These are phyloP conservation scores for Parazoanthus atlanticus DNA, from an alignment of 92 coral and sea anemone species.

Conservation along the genomic window DNA sequence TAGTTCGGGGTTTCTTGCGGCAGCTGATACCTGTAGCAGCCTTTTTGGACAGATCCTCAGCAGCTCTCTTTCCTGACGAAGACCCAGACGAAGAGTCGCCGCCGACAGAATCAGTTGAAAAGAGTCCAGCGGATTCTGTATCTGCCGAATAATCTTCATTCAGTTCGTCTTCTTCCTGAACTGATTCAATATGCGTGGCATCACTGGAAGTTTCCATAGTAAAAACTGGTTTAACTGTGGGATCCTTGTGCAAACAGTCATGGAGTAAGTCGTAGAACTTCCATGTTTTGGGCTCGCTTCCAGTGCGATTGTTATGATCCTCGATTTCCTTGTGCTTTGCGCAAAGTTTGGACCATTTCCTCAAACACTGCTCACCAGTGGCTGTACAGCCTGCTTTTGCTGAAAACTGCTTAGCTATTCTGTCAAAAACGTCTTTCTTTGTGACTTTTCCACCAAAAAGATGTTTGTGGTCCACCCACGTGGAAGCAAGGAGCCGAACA, in stretches of 20 bases:
- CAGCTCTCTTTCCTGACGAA: too few relatives aligned
- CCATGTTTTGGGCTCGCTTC: constrained; percentile 52
- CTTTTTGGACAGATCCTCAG: too few relatives aligned
- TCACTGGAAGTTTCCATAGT: constrained; percentile 50
- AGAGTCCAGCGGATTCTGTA: too few relatives aligned
- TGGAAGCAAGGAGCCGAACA: constrained; percentile 37
- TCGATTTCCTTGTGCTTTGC: constrained; percentile 41
- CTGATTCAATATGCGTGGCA: too few relatives aligned
- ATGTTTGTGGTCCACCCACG: constrained; percentile 48
- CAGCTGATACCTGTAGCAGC: too few relatives aligned
- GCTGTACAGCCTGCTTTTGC: constrained; percentile 32
- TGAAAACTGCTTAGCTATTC: constrained; percentile 42
- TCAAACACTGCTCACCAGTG: constrained; percentile 51
- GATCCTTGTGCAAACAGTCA: constrained; percentile 40
- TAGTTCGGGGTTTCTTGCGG: too few relatives aligned
- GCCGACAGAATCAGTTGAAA: too few relatives aligned
- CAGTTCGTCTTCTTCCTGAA: too few relatives aligned
- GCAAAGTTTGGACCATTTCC: constrained; percentile 39
- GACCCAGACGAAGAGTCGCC: too few relatives aligned
- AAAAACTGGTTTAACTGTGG: constrained; percentile 47
- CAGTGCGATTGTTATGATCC: constrained; percentile 55
- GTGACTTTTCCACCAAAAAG: constrained; percentile 49
- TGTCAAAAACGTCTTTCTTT: constrained; percentile 56
- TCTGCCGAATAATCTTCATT: too few relatives aligned
- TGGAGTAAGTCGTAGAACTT: constrained; percentile 56